Base-by-base conservation (phyloP, 1,140 invertebrate species). In the Leptinotarsa undecemlineata region DNA sequence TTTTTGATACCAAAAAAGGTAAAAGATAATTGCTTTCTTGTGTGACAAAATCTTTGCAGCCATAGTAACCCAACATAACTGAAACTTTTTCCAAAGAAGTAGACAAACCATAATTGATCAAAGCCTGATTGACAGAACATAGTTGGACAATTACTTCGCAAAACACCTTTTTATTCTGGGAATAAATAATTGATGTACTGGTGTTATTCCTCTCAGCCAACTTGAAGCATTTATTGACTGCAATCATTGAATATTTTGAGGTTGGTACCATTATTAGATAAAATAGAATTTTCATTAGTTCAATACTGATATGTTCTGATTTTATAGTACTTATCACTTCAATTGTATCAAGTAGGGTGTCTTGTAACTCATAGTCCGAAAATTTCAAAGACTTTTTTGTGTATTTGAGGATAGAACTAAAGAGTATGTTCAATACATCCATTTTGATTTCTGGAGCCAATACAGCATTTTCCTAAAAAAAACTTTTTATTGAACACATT, bases 141-240 rank as follows among this genome's bases (percentile, higher is more conserved):
- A 92, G 86, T 23, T 90, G 85, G 71, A 89, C 88, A 51, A 90
- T 87, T 42, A 88, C 82, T 64, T 87, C 85, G 42, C 92, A 87
- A 71, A 91, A 88, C 82, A 91, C 88, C 20, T 89, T 90, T 78
- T 90, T 90, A 80, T 92, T 92, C 83, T 90, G 88, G 74, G 88
- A 87, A 79, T 91, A 93, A 23, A 93, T 84, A 64, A 88, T 84
- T 21, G 90, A 89, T 4, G 89, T 88, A 17, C 89, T 88, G 26
- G 88, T 83, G 0, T 86, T 85, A 21, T 90, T 87, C 33, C 80
- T 84, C 67, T 87, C 84, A 23, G 91, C 90, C 61, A 93, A 84
- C 80, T 90, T 88, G 73, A 87, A 86, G 4, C 90, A 86, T 78
- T 86, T 90, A 51, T 90, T 86, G 0, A 88, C 84, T 1, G 88